phyloP scores from a whole-genome alignment of 2,888 invertebrate species.

The Napeogenes inachia region DNA sequence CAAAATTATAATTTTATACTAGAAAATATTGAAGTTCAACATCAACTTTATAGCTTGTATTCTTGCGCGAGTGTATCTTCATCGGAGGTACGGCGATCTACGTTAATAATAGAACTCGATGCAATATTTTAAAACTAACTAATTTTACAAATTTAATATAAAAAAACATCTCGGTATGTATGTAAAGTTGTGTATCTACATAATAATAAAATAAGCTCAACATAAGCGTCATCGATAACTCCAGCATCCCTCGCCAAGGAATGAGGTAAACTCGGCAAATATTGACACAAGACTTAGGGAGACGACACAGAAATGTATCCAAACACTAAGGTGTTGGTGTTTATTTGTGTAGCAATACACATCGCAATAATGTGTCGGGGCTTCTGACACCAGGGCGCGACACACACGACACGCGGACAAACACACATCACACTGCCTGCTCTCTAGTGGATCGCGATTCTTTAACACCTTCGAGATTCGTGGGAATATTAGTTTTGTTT shows the following conservation, averaged over 20 bases:
- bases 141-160: no score
- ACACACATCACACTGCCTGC: no score
- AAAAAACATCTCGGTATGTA: no score
- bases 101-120: no score
- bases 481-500: constrained; percentile 2
- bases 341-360: constrained; percentile 65
- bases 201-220: neutral
- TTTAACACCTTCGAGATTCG: constrained; percentile 7
- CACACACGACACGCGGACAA: constrained; percentile 1
- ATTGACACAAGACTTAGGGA: constrained; percentile 66
- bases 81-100: no score
- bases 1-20: no score
- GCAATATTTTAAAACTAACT: no score
- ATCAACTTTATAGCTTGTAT: no score
- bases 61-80: no score
- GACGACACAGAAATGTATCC: constrained; percentile 64
- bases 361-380: constrained; percentile 45
- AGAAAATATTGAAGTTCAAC: no score
- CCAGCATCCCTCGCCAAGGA: constrained; percentile 40
- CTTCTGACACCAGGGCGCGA: constrained; percentile 21
- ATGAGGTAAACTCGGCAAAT: constrained; percentile 63
- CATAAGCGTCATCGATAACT: constrained; percentile 13
- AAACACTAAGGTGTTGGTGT: constrained; percentile 63
- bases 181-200: no score
- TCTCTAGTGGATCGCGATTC: constrained; percentile 13